phyloP scores from a whole-genome alignment of 1,140 invertebrate genomes.

The Drosophila punjabiensis region DNA sequence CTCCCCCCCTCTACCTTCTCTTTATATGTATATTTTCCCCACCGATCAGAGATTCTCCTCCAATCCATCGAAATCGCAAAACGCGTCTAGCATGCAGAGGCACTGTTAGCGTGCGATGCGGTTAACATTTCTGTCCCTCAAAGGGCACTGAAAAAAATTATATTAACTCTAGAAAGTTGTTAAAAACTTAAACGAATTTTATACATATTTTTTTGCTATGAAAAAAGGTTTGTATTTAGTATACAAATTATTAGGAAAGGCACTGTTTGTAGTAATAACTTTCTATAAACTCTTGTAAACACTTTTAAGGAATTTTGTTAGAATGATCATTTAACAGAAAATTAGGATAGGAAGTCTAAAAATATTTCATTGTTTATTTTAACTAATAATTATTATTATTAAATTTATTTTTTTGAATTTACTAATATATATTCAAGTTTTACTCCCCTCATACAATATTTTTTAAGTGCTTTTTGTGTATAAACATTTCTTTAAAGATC shows the following conservation, averaged over 20 bases:
- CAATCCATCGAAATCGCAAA: slow-evolving; percentile 33
- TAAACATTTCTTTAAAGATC: background rate
- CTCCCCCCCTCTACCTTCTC: background rate
- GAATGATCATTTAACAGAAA: background rate
- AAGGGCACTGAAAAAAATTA: slow-evolving; percentile 5
- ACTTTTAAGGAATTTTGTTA: too few relatives aligned
- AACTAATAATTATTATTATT: too few relatives aligned
- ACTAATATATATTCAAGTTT: background rate
- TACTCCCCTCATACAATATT: background rate
- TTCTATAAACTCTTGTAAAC: background rate
- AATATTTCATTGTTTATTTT: too few relatives aligned
- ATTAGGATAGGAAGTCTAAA: background rate
- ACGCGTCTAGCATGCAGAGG: slow-evolving; percentile 66
- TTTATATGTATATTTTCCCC: background rate
- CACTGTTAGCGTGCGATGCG: slow-evolving; percentile 56
- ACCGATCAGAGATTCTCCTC: slow-evolving; percentile 13
- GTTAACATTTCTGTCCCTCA: slow-evolving; percentile 6
- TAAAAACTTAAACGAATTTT: background rate
- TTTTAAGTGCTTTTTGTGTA: background rate
- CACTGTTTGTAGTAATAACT: too few relatives aligned
- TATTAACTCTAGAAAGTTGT: fast-evolving
- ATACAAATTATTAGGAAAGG: background rate
- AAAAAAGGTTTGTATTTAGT: background rate
- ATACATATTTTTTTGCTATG: too few relatives aligned
- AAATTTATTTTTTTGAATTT: too few relatives aligned